These are phyloP conservation scores for Montifringilla adamsi DNA, from an alignment of 2,113 vertebrate species.

Conservation along the genomic window DNA sequence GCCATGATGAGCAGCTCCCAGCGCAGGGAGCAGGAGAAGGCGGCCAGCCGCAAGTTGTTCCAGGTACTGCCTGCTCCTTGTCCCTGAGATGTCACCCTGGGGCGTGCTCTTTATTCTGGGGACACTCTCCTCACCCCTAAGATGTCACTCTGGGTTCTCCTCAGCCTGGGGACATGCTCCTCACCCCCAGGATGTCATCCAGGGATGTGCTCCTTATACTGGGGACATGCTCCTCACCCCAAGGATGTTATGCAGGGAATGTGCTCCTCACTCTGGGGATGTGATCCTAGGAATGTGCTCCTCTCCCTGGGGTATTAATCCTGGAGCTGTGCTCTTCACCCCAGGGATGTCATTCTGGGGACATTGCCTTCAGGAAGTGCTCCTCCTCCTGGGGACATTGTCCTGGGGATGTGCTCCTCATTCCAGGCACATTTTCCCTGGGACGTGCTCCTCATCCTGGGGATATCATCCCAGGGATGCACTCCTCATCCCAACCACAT, in stretches of 20 bases:
- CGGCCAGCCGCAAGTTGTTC: conserved; percentile 80
- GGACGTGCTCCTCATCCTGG: accelerated
- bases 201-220: accelerated
- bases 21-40: conserved; percentile 79
- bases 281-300: neutral
- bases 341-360: too few relatives aligned
- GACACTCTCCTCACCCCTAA: accelerated
- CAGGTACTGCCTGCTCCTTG: conserved; percentile 73
- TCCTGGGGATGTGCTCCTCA: neutral
- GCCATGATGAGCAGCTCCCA: conserved; percentile 89
- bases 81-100: neutral
- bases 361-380: neutral
- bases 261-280: neutral
- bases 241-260: accelerated
- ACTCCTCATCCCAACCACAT: neutral
- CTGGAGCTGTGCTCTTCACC: neutral
- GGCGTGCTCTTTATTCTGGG: neutral
- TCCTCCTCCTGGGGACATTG: neutral
- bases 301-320: accelerated
- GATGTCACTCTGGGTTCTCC: neutral
- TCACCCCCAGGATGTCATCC: accelerated
- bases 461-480: accelerated
- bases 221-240: neutral
- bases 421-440: neutral
- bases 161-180: neutral